phyloP scores from a whole-genome alignment of 1,140 invertebrate genomes.

The Plectrocnemia conspersa region DNA sequence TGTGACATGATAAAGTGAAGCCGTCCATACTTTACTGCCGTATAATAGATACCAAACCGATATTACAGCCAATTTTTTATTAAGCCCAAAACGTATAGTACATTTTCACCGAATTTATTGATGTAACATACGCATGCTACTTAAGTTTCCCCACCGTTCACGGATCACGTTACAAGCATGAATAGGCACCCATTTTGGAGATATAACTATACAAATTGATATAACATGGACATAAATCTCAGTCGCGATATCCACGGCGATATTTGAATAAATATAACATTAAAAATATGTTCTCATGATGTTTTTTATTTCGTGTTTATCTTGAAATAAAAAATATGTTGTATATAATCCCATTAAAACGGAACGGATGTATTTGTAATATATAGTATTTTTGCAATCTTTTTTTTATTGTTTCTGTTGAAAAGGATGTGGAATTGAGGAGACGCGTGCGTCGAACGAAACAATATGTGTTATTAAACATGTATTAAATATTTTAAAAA shows the following conservation, averaged over 20 bases:
- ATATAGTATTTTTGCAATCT: background rate
- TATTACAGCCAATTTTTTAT: background rate
- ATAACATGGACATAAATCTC: conserved; percentile 28
- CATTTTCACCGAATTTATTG: no score
- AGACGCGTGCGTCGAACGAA: no score
- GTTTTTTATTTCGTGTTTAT: conserved; percentile 23
- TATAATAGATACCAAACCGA: conserved; percentile 6
- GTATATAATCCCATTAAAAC: conserved; percentile 23
- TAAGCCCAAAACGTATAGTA: no score
- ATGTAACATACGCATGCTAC: no score
- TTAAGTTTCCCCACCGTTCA: no score
- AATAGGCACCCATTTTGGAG: conserved; percentile 27
- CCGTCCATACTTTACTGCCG: background rate
- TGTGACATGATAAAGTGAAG: conserved; percentile 5
- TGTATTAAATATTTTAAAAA: no score
- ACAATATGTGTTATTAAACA: no score
- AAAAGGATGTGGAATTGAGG: background rate
- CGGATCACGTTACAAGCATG: no score
- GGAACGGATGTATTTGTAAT: conserved; percentile 7
- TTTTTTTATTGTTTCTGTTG: no score
- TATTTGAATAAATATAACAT: conserved; percentile 31
- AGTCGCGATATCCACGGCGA: conserved; percentile 27
- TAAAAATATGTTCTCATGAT: conserved; percentile 25
- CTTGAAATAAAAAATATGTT: conserved; percentile 3
- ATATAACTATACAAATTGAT: conserved; percentile 29